Conservation (phyloP, 1,140 invertebrate species). For the Papilio xuthus region DNA sequence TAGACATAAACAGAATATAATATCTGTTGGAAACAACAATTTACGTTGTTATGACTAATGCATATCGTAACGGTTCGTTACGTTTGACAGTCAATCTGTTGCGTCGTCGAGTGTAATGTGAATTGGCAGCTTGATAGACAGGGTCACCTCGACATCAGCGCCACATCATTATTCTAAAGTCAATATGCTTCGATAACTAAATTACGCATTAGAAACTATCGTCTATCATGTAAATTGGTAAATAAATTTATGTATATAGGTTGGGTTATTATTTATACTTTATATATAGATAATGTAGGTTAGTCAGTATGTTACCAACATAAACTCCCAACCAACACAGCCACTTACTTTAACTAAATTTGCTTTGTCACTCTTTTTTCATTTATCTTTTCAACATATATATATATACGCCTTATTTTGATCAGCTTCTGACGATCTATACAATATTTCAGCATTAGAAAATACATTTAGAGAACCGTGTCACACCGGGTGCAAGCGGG, state of each 20-base stretch:
- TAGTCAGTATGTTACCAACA: too few species aligned
- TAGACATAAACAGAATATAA: background rate
- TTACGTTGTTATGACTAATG: background rate
- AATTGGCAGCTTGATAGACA: conserved; percentile 11
- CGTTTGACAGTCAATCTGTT: conserved; percentile 10
- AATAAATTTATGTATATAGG: too few species aligned
- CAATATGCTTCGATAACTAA: background rate
- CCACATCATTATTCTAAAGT: conserved; percentile 11
- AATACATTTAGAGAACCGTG: conserved; percentile 20
- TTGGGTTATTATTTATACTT: too few species aligned
- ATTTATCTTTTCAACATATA: background rate
- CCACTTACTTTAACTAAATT: background rate
- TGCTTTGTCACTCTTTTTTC: background rate
- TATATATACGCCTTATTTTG: background rate
- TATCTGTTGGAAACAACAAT: background rate
- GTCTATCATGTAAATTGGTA: background rate
- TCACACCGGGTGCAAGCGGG: background rate
- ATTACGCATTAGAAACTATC: background rate
- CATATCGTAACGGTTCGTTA: conserved; percentile 1
- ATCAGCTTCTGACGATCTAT: background rate
- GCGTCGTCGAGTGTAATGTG: background rate
- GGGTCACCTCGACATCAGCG: background rate
- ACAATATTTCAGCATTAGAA: conserved; percentile 2
- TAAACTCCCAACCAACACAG: background rate
- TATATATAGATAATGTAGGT: too few species aligned